Evolutionary conservation across 2,888 invertebrate species (phyloP).

Genomic region (Pristionchus maxplancki): DNA sequence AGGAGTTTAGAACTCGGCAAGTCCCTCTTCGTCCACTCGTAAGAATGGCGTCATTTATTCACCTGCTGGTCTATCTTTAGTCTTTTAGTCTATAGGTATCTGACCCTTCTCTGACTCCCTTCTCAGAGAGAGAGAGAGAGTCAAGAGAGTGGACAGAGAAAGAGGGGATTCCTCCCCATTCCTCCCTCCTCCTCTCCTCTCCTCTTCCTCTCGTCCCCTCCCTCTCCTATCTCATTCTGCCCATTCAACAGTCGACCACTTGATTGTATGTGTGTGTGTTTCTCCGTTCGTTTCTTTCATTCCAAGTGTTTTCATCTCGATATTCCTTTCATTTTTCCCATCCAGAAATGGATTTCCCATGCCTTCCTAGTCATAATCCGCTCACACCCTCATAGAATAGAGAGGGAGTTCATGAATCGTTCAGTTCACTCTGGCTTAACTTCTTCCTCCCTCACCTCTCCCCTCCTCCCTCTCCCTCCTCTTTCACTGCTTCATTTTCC

Average conservation of each 20-base stretch:
- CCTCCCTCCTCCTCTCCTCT: neutral
- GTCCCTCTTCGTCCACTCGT: neutral
- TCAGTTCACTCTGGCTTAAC: slow-evolving; percentile 42
- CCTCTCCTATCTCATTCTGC: slow-evolving; percentile 15
- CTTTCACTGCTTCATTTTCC: slow-evolving; percentile 55
- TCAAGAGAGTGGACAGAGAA: neutral
- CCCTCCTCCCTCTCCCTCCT: slow-evolving; percentile 54
- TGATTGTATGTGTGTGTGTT: slow-evolving; percentile 10
- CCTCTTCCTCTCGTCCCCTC: slow-evolving; percentile 24
- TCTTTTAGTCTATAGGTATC: neutral
- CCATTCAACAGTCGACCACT: slow-evolving; percentile 41
- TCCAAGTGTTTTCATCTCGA: slow-evolving; percentile 20
- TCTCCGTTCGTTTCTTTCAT: neutral
- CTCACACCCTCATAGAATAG: neutral
- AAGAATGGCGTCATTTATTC: neutral
- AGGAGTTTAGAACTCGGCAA: slow-evolving; percentile 13
- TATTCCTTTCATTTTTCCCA: slow-evolving; percentile 25
- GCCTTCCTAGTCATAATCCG: slow-evolving; percentile 8
- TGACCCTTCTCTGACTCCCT: slow-evolving; percentile 30
- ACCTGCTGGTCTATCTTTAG: slow-evolving; percentile 23
- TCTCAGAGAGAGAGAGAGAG: neutral
- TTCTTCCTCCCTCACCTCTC: slow-evolving; percentile 41
- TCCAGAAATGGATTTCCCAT: neutral
- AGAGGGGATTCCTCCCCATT: slow-evolving; percentile 15
- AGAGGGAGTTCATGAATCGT: slow-evolving; percentile 33